A percentile compares a stretch with the other conserved stretches of the same genome.
These are phyloP conservation scores for Gopherus evgoodei DNA, from an alignment of 2,113 vertebrate species.

Conservation along the genomic window DNA sequence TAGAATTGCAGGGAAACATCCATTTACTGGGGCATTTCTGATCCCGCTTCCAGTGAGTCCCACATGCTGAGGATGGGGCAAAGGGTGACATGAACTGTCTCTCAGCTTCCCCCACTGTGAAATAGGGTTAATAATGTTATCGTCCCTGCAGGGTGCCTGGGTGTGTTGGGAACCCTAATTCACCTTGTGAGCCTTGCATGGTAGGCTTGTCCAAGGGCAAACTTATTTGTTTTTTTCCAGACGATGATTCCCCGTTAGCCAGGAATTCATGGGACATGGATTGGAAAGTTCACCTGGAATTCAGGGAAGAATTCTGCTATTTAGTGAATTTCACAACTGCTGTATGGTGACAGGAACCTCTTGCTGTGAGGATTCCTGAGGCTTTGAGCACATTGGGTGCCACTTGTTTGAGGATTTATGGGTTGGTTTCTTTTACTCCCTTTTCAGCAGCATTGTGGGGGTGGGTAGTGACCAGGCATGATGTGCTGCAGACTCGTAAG, in stretches of 20 bases:
- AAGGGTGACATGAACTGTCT: background rate
- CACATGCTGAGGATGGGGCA: fast-evolving
- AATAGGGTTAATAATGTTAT: background rate
- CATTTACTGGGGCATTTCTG: background rate
- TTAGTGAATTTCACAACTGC: no score
- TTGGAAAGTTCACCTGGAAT: background rate
- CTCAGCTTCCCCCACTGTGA: background rate
- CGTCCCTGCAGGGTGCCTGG: background rate
- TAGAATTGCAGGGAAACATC: background rate
- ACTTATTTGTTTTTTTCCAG: background rate
- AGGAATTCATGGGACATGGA: background rate
- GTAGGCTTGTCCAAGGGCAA: background rate
- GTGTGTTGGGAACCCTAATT: background rate
- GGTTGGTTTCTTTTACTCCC: background rate
- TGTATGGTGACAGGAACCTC: no score
- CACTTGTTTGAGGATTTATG: background rate
- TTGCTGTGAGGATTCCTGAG: no score
- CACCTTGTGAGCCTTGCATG: background rate
- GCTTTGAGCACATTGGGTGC: no score
- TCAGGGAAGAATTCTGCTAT: background rate
- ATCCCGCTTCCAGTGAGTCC: background rate
- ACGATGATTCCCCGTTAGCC: background rate
- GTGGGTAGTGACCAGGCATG: background rate
- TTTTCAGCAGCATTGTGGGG: background rate
- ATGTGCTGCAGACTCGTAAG: background rate